Percentiles rank a stretch among this genome's conserved stretches.
These are phyloP conservation scores for Eira barbara DNA, from an alignment of 2,113 vertebrate species.

Conservation along the genomic window DNA sequence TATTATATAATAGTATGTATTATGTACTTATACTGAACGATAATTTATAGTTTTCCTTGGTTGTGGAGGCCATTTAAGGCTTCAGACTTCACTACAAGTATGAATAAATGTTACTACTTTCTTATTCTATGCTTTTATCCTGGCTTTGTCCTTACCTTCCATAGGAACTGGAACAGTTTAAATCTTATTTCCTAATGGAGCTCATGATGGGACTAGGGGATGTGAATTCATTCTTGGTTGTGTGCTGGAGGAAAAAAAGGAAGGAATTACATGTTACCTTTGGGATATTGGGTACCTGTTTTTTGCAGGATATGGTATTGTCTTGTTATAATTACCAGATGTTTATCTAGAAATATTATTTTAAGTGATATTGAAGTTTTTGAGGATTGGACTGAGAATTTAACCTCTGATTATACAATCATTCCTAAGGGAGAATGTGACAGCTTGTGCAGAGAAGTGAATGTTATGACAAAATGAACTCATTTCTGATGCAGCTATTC, in stretches of 20 bases:
- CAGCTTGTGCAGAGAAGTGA: background rate
- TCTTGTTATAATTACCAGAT: conserved; percentile 16
- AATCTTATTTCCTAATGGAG: background rate
- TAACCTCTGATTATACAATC: background rate
- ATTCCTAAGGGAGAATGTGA: conserved; percentile 9
- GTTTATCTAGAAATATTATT: background rate
- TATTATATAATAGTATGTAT: too few species aligned
- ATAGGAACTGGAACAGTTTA: conserved; percentile 19
- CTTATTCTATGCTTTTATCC: background rate
- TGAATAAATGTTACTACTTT: conserved; percentile 15
- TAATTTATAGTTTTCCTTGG: background rate
- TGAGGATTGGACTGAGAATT: background rate
- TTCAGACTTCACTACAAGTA: background rate
- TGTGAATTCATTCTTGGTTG: background rate
- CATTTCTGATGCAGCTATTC: background rate
- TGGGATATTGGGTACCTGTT: background rate
- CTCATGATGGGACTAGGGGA: background rate
- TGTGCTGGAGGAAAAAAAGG: background rate
- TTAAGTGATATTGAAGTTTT: conserved; percentile 11
- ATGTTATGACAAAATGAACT: background rate
- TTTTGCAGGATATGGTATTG: background rate
- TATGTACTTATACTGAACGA: background rate
- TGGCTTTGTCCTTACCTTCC: background rate
- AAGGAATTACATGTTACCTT: conserved; percentile 23
- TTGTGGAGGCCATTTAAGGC: background rate